Base-by-base conservation (phyloP, 2,113 vertebrate genomes). In the Hippotragus niger region DNA sequence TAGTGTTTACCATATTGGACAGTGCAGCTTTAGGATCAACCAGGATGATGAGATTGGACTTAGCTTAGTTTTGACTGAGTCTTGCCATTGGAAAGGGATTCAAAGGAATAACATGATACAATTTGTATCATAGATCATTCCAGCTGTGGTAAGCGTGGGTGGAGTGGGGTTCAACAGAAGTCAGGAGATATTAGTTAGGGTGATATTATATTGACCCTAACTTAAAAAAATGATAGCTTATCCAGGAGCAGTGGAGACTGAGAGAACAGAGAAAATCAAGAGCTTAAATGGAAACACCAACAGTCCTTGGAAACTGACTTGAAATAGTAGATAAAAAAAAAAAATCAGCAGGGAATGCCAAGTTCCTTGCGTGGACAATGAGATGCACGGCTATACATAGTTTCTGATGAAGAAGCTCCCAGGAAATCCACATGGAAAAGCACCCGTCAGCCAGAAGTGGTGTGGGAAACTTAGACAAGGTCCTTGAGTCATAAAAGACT, bases 401-500 rank as follows among this genome's bases (percentile, higher is more conserved):
- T 82, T 90, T 81, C 76, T 89, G 27, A 83, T 64, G 47, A 85
- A 81, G 50, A 88, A 88, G 12, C 27, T 40, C 43, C 64, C 40
- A 97, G 53, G 0, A 85, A 78, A 88, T 84, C 58, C 58, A 90
- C 36, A 19, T 71, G 88, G 47, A 94, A 96, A 86, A 57, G 55
- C 31, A 57, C 36, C 7, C 7, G 0, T 67, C 85, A 86, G 29
- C 6, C 36, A 47, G 43, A 3, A 27, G 33, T 45, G 33, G 47
- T 88, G 31, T 40, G 17, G 13, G 36, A 58, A 90, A 82, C 3
- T 93, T 74, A 85, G 93, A 43, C 40, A 60, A 85, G 43, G 25
- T 89, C 58, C 31, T 84, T 80, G 93, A 95, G 91, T 94, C 86
- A 89, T 16, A 86, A 53, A 87, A 97, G 93, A 93, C 62, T 45